A percentile compares a stretch with the other conserved stretches of the same genome.
Conservation (phyloP, 2,797 vertebrate genomes). For the Catharus ustulatus region DNA sequence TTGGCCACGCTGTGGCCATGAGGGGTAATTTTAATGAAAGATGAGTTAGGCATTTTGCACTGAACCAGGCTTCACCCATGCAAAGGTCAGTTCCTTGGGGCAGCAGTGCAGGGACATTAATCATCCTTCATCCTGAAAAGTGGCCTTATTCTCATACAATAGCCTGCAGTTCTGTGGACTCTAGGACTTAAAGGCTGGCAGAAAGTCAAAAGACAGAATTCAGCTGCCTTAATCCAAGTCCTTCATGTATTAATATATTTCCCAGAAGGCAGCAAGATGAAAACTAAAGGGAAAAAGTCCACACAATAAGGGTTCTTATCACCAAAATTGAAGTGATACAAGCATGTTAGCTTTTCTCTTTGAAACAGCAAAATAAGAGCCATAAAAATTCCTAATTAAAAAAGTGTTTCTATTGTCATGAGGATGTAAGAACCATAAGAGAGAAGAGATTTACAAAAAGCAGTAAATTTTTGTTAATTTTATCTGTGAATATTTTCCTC, state of each 20-base stretch:
- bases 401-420: neutral
- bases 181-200: neutral
- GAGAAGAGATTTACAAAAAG: neutral
- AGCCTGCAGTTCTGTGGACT: constrained; percentile 10
- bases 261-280: neutral
- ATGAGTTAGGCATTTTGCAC: constrained; percentile 20
- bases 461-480: neutral
- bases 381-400: neutral
- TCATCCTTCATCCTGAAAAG: constrained; percentile 10
- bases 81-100: constrained; percentile 45
- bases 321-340: neutral
- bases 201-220: constrained; percentile 19
- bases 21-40: constrained; percentile 42
- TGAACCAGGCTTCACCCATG: neutral
- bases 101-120: constrained; percentile 3
- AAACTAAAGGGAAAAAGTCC: neutral
- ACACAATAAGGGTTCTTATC: neutral
- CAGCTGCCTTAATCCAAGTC: neutral
- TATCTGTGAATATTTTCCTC: neutral
- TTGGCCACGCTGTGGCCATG: neutral
- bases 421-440: neutral
- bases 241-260: neutral
- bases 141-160: constrained; percentile 21
- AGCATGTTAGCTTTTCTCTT: neutral
- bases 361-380: neutral